A percentile compares a stretch with the other conserved stretches of the same genome.
These are phyloP conservation scores for Arothron firmamentum DNA, from an alignment of 2,113 vertebrate species.

Conservation along the genomic window DNA sequence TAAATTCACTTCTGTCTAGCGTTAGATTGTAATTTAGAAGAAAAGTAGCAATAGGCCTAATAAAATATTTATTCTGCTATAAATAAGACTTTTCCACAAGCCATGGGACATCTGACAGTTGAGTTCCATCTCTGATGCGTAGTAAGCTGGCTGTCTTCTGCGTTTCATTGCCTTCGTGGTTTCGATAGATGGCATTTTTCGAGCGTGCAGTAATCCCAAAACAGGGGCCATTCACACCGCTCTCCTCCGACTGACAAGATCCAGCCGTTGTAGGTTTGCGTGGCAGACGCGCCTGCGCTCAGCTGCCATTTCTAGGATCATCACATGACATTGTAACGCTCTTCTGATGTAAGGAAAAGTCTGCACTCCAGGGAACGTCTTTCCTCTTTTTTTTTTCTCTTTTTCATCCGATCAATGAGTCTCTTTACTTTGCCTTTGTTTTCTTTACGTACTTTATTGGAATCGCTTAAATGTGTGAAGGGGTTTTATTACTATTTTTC, in stretches of 20 bases:
- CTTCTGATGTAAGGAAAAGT: conserved; percentile 69
- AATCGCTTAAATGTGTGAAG: conserved; percentile 55
- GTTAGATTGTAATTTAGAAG: conserved; percentile 88
- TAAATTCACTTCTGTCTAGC: conserved; percentile 89
- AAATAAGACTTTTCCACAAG: conserved; percentile 87
- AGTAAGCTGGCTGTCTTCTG: conserved; percentile 82
- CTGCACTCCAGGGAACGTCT: conserved; percentile 84
- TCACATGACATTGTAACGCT: conserved; percentile 78
- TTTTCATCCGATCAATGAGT: conserved; percentile 45
- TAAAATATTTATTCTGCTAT: conserved; percentile 91
- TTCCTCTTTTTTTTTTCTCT: conserved; percentile 68
- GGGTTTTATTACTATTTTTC: conserved; percentile 67
- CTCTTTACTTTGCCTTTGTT: conserved; percentile 39
- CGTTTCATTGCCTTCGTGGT: conserved; percentile 83
- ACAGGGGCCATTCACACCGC: conserved; percentile 81
- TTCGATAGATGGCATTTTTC: conserved; percentile 64
- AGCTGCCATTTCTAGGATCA: neutral
- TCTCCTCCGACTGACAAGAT: conserved; percentile 72
- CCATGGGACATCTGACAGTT: conserved; percentile 87
- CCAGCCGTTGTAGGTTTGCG: conserved; percentile 75
- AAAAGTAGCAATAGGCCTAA: conserved; percentile 89
- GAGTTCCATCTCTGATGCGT: conserved; percentile 83
- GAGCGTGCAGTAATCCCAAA: conserved; percentile 80
- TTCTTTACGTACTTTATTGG: conserved; percentile 35
- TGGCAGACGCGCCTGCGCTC: neutral